phyloP scores from a whole-genome alignment of 2,113 vertebrate species.

The Polypterus senegalus region DNA sequence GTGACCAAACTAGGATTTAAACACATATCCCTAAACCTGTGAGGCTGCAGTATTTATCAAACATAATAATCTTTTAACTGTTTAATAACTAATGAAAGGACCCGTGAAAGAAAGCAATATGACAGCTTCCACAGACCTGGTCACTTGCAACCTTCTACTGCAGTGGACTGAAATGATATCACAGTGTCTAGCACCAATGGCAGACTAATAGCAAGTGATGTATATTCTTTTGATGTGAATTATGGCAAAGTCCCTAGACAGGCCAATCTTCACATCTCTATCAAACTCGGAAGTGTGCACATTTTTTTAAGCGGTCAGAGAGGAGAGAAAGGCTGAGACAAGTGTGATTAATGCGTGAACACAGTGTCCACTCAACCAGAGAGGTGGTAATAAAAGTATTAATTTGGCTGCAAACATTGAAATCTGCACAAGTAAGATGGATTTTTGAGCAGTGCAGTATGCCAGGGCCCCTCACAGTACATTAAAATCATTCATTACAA shows the following conservation, averaged over 20 bases:
- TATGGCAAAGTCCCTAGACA: neutral
- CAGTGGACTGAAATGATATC: neutral
- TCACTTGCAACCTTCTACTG: neutral
- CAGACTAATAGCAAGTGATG: neutral
- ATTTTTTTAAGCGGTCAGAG: constrained; percentile 1
- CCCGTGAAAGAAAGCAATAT: neutral
- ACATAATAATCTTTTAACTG: no score
- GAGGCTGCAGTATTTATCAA: no score
- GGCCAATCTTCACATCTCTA: constrained; percentile 6
- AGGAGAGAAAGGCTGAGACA: constrained; percentile 18
- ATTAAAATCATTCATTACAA: constrained; percentile 56
- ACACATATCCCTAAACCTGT: no score
- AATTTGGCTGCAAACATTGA: constrained; percentile 44
- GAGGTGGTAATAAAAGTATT: constrained; percentile 49
- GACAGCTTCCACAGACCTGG: neutral
- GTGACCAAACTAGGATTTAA: no score
- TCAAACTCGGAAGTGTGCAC: neutral
- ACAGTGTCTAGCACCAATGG: neutral
- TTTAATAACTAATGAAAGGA: neutral
- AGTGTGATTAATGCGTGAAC: constrained; percentile 40
- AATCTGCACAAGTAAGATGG: constrained; percentile 36
- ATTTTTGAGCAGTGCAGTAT: constrained; percentile 45
- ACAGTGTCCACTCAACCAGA: constrained; percentile 43
- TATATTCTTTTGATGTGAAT: neutral
- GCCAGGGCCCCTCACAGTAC: constrained; percentile 43